phyloP scores from a whole-genome alignment of 2,888 invertebrate genomes.

The Nomada lathburiana region DNA sequence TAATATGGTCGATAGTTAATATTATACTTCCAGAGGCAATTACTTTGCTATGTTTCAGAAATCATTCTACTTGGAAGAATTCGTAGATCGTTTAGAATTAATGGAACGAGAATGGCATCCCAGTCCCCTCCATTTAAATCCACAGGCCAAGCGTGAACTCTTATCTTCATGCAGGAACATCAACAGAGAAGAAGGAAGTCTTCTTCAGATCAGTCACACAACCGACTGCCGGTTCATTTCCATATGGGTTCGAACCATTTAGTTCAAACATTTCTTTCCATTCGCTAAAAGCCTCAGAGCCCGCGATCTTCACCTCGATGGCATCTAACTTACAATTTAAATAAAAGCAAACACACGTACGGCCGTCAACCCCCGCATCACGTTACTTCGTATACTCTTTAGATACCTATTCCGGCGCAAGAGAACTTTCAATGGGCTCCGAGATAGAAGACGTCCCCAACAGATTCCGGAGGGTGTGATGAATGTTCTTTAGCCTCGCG shows the following conservation, averaged over 20 bases:
- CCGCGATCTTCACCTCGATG: constrained; percentile 56
- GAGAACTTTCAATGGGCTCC: constrained; percentile 70
- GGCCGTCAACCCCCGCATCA: constrained; percentile 56
- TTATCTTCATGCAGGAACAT: constrained; percentile 55
- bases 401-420: constrained; percentile 60
- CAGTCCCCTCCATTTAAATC: too few relatives aligned
- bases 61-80: too few relatives aligned
- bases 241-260: constrained; percentile 83
- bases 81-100: too few relatives aligned
- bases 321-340: constrained; percentile 84
- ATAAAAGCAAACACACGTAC: constrained; percentile 84
- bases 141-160: constrained; percentile 52
- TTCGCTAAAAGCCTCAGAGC: constrained; percentile 77
- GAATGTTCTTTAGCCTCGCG: constrained; percentile 67
- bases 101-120: too few relatives aligned
- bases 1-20: too few relatives aligned
- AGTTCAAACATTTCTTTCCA: constrained; percentile 82
- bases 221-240: constrained; percentile 75
- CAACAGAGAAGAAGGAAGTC: constrained; percentile 63
- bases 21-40: too few relatives aligned
- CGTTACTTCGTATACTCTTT: constrained; percentile 65
- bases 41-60: too few relatives aligned
- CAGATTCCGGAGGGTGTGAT: constrained; percentile 72
- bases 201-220: constrained; percentile 70
- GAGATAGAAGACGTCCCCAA: constrained; percentile 64